Evolutionary conservation across 2,888 invertebrate species (phyloP).

Genomic region (Amblyjoppa fuscipennis): DNA sequence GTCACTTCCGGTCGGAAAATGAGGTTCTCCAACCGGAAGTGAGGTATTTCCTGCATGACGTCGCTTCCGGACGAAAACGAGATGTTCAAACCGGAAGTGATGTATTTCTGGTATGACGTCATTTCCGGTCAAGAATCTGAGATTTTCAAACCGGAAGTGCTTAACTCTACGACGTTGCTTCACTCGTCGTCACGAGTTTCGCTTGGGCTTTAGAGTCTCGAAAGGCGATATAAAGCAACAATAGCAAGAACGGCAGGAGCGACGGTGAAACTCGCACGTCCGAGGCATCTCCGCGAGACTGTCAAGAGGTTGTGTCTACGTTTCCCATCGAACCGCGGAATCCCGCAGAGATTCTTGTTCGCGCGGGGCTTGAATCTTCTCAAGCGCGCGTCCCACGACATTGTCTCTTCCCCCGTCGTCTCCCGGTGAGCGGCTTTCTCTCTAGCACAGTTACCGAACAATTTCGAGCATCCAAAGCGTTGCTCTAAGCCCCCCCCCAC

Average conservation of each 20-base stretch:
- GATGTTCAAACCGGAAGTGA: too few relatives aligned
- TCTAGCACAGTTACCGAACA: slow-evolving; percentile 61
- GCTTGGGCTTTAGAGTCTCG: too few relatives aligned
- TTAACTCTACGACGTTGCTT: too few relatives aligned
- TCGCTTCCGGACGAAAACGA: too few relatives aligned
- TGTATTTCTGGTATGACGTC: too few relatives aligned
- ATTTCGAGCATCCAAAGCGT: slow-evolving; percentile 60
- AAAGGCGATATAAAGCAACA: neutral
- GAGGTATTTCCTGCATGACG: neutral
- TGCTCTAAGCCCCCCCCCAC: neutral
- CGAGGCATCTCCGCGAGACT: neutral
- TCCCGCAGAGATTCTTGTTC: slow-evolving; percentile 62
- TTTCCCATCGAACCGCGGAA: slow-evolving; percentile 46
- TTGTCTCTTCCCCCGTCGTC: slow-evolving; percentile 15
- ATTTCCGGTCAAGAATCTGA: too few relatives aligned
- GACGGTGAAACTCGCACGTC: neutral
- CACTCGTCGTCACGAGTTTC: too few relatives aligned
- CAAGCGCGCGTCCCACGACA: slow-evolving; percentile 42
- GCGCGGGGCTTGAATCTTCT: slow-evolving; percentile 60
- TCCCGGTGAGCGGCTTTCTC: neutral
- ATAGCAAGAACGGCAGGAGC: neutral
- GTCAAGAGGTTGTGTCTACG: slow-evolving; percentile 20
- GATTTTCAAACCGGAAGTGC: too few relatives aligned
- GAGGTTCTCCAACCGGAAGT: neutral
- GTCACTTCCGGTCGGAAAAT: neutral